Base-by-base conservation (phyloP, 1,140 invertebrate species). In the Solenopsis invicta region DNA sequence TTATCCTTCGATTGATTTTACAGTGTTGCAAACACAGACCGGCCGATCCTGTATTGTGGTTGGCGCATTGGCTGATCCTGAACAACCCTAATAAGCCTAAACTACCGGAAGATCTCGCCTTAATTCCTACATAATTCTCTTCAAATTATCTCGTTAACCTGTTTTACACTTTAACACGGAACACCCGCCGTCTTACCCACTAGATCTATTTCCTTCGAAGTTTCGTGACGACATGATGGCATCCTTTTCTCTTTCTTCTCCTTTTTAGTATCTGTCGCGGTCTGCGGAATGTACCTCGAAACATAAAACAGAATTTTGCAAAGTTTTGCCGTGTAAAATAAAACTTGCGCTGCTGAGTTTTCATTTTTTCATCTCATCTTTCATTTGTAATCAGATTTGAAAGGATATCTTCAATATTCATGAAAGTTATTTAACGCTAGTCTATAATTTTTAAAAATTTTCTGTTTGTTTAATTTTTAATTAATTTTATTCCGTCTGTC, bases 71-170 rank as follows among this genome's bases (percentile, higher is more conserved):
- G 96, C 94, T 98, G 45, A 93, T 97, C 1, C 93, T 95, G 37
- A 97, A 98, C 94, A 98, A 98, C 95, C 97, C 97, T 5, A 97
- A 97, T 91, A 97, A 97, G 92, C 97, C 97, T 1, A 95, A 94
- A 92, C 93, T 94, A 21, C 87, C 95, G 4, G 85, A 93, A 78
- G 87, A 93, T 59, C 93, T 95, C 74, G 93, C 93, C 74, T 80
- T 93, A 62, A 88, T 93, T 45, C 74, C 74, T 4, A 84, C 88
- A 5, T 89, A 18, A 89, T 24, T 18, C 9, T 50, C 13, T 48
- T 41, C 0, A 13, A 52, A 48, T 54, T 8, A 37, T 74, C 9
- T 74, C 48, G 52, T 18, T 24, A n/a, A 85, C 0, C 13, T 13
- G 37, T 69, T 41, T 8, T 50, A 50, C 18, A 54, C 37, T 37